Evolutionary conservation across 2,797 vertebrate species (phyloP).

Genomic region (Pipistrellus nathusii): DNA sequence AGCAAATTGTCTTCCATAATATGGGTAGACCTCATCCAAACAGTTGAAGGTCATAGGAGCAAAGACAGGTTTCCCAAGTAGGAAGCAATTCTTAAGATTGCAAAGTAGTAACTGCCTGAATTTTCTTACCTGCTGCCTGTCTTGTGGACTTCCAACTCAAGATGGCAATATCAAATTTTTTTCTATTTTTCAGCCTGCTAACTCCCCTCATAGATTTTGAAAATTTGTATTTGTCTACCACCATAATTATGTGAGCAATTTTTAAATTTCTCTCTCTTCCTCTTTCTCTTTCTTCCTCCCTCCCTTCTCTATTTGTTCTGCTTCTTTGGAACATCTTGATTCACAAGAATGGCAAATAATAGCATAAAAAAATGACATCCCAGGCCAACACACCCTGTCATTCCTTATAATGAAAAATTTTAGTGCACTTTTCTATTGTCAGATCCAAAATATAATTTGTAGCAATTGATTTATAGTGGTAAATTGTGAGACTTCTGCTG

Average conservation of each 20-base stretch:
- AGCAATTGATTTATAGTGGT: not conserved
- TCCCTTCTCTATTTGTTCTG: not conserved
- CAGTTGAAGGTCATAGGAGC: not conserved
- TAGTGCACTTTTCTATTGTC: not conserved
- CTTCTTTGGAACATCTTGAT: not conserved
- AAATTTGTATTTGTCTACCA: not conserved
- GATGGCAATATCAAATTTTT: not conserved
- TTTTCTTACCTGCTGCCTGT: not conserved
- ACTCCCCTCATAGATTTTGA: not conserved
- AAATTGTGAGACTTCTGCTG: not conserved
- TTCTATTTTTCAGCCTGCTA: not conserved
- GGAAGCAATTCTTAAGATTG: not conserved
- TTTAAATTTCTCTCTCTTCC: not conserved
- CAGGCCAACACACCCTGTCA: not conserved
- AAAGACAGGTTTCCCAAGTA: not conserved
- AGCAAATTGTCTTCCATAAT: not conserved
- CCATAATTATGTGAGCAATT: not conserved
- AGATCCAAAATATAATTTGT: conserved; percentile 1
- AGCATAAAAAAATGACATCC: not conserved
- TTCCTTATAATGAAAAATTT: not conserved
- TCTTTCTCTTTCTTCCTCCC: not conserved
- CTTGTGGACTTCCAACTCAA: not conserved
- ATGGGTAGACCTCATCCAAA: not conserved
- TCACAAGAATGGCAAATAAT: not conserved
- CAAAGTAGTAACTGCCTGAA: not conserved